A percentile compares a stretch with the other conserved stretches of the same genome.
These are phyloP conservation scores for Eonycteris spelaea DNA, from an alignment of 2,113 vertebrate species.

Conservation along the genomic window DNA sequence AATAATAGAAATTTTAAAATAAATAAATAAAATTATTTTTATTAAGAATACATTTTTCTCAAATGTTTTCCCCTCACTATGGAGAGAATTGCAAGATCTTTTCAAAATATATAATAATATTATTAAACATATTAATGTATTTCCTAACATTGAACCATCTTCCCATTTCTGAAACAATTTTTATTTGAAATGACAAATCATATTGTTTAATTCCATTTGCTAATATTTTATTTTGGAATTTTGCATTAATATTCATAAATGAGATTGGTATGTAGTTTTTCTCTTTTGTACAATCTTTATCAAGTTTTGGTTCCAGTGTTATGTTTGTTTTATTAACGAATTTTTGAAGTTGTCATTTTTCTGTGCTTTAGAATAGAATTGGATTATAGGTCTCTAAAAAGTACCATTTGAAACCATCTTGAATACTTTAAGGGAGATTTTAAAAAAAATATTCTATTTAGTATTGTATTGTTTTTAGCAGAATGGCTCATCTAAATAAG, in stretches of 20 bases:
- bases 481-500: neutral
- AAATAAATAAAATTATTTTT: neutral
- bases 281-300: neutral
- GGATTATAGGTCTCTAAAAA: neutral
- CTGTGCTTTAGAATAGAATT: neutral
- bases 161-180: neutral
- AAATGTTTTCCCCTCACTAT: neutral
- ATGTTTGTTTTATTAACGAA: neutral
- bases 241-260: conserved; percentile 5
- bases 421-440: neutral
- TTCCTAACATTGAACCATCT: neutral
- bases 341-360: neutral
- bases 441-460: neutral
- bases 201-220: neutral
- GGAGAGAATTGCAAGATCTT: neutral
- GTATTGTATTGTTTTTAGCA: conserved; percentile 9
- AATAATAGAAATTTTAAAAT: no score
- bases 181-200: neutral
- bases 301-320: neutral
- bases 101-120: neutral
- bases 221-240: neutral
- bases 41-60: conserved; percentile 6
- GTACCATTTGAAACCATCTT: neutral
- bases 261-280: neutral
- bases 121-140: conserved; percentile 3